Evolutionary conservation across 2,888 invertebrate species (phyloP).

Genomic region (Tipula lateralis): DNA sequence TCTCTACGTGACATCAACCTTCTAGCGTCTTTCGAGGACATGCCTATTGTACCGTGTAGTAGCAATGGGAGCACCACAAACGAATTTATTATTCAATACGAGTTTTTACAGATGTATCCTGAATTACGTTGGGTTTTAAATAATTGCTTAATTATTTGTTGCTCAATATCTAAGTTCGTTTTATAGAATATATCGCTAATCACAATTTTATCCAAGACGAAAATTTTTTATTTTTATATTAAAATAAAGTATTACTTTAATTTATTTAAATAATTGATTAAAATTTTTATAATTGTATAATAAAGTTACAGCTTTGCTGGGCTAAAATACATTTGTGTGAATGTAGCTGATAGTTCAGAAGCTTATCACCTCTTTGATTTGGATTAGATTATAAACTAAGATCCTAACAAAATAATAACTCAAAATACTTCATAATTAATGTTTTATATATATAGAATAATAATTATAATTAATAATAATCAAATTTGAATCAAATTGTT

Average conservation of each 20-base stretch:
- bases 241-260: neutral
- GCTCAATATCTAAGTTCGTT: neutral
- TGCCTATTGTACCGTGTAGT: no score
- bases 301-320: neutral
- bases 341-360: neutral
- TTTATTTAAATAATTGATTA: neutral
- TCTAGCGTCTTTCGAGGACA: no score
- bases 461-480: constrained; percentile 21
- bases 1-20: no score
- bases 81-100: no score
- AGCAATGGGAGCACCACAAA: no score
- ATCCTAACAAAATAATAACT: neutral
- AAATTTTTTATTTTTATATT: constrained; percentile 2
- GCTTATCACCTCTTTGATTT: neutral
- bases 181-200: neutral
- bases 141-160: no score
- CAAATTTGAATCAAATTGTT: neutral
- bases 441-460: neutral
- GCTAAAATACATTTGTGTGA: neutral
- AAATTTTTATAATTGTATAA: neutral
- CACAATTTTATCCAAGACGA: neutral
- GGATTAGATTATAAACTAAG: neutral
- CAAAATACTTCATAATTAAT: neutral
- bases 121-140: no score
- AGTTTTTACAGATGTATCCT: no score